Evolutionary conservation across 2,797 vertebrate genomes (phyloP).

Genomic region (Hylomyscus alleni): DNA sequence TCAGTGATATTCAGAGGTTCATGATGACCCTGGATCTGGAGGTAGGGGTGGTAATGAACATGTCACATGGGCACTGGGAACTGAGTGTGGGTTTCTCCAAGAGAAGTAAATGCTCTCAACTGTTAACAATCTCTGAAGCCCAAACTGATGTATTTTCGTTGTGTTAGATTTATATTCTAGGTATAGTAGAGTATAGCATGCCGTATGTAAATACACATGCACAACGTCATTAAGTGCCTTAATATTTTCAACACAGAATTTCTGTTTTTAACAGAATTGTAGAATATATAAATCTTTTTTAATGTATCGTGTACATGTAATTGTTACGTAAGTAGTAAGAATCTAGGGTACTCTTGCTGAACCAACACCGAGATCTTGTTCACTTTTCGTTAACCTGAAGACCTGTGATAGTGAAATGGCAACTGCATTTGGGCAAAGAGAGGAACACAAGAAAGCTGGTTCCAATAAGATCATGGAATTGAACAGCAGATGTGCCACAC

Average conservation of each 20-base stretch:
- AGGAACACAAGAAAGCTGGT: neutral
- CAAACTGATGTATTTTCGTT: neutral
- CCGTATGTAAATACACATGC: neutral
- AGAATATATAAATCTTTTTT: neutral
- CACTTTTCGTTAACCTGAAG: neutral
- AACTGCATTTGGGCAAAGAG: neutral
- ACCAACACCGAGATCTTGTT: neutral
- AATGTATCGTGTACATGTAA: neutral
- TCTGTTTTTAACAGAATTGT: neutral
- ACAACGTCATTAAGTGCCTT: neutral
- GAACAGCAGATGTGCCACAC: neutral
- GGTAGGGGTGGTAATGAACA: too few relatives aligned
- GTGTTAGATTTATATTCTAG: neutral
- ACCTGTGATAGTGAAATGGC: too few relatives aligned
- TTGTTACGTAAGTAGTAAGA: neutral
- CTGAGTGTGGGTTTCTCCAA: neutral
- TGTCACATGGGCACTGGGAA: neutral
- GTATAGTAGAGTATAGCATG: neutral
- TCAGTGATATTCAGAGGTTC: neutral
- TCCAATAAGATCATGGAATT: fast-evolving
- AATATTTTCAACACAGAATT: neutral
- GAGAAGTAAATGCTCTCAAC: neutral
- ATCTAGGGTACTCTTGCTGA: neutral
- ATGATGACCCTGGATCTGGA: neutral
- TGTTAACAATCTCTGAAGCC: too few relatives aligned